phyloP scores from a whole-genome alignment of 92 coral and sea anemone genomes.

The Phymanthus crucifer region DNA sequence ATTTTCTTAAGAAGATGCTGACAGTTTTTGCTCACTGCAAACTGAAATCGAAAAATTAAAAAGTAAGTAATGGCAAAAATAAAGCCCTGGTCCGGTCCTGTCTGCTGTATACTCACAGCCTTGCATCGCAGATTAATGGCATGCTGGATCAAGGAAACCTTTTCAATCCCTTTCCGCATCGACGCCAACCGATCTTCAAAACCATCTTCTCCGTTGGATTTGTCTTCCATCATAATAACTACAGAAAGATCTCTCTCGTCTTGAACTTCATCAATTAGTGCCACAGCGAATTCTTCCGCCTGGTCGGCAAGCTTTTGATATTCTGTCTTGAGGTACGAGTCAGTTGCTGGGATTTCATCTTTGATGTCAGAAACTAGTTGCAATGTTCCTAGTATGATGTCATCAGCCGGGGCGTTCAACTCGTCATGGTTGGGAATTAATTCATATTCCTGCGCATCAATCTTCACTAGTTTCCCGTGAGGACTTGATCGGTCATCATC shows the following conservation, averaged over 20 bases:
- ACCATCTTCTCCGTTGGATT: not conserved
- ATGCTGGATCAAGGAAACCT: not conserved
- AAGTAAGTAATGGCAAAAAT: not conserved
- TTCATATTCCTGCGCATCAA: not conserved
- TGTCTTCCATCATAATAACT: not conserved
- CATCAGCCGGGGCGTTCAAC: not conserved
- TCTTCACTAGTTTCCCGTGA: not conserved
- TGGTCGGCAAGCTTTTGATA: not conserved
- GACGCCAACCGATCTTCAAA: not conserved
- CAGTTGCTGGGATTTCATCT: not conserved
- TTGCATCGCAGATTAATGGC: conserved; percentile 4
- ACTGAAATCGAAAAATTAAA: not conserved
- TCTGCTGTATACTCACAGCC: not conserved
- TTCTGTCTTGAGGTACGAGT: not conserved
- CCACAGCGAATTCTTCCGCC: not conserved
- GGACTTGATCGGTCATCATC: not conserved
- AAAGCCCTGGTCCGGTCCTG: not conserved
- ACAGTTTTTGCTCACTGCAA: conserved; percentile 1
- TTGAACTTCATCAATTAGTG: not conserved
- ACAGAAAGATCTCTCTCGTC: not conserved
- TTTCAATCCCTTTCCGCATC: conserved; percentile 1
- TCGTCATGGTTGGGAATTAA: not conserved
- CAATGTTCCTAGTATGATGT: not conserved
- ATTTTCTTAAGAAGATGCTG: not conserved
- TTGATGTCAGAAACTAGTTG: not conserved